These are phyloP conservation scores for Hymenochirus boettgeri DNA, from an alignment of 2,113 vertebrate genomes.

Conservation along the genomic window DNA sequence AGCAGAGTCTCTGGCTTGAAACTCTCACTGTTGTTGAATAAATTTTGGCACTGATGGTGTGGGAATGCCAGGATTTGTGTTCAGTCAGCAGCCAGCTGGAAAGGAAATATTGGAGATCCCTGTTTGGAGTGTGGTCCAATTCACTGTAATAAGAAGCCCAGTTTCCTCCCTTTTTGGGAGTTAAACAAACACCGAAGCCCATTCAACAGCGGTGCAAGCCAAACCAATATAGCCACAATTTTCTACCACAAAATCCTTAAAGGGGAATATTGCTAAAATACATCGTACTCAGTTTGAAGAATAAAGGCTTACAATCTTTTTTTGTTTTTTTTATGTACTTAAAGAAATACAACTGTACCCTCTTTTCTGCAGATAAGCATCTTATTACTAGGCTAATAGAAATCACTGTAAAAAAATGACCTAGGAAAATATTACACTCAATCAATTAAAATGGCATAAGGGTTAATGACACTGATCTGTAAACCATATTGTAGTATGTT, in stretches of 20 bases:
- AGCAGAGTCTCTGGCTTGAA: not conserved
- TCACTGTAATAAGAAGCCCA: not conserved
- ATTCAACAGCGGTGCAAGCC: not conserved
- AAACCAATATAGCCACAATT: not conserved
- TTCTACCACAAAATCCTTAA: not conserved
- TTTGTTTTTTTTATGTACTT: too few relatives aligned
- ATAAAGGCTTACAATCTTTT: too few relatives aligned
- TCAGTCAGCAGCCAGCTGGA: not conserved
- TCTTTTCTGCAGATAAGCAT: too few relatives aligned
- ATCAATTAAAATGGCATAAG: too few relatives aligned
- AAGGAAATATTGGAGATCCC: not conserved
- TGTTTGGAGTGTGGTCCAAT: not conserved
- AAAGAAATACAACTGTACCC: too few relatives aligned
- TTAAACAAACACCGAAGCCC: not conserved
- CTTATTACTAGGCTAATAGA: too few relatives aligned
- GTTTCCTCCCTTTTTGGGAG: not conserved
- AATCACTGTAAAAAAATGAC: too few relatives aligned
- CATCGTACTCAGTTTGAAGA: not conserved
- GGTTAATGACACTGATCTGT: too few relatives aligned
- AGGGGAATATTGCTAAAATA: not conserved
- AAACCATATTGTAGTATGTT: too few relatives aligned
- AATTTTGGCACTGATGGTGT: not conserved
- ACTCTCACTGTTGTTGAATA: not conserved
- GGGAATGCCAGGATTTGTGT: not conserved
- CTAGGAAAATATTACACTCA: too few relatives aligned